Evolutionary conservation across 2,888 invertebrate species (phyloP).

Genomic region (Synergus gifuensis): DNA sequence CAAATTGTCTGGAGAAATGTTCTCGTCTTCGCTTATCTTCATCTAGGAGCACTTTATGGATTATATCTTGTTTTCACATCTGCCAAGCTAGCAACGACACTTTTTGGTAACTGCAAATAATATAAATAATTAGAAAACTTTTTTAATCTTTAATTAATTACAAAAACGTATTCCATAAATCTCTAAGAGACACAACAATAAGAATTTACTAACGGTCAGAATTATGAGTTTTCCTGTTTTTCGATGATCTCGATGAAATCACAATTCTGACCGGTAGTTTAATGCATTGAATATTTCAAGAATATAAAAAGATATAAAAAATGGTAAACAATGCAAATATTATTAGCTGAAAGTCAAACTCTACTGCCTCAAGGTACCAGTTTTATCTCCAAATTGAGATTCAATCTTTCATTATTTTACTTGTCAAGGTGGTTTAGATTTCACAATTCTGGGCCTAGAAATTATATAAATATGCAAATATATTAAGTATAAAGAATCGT

Average conservation of each 20-base stretch:
- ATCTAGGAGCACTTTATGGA: conserved; percentile 87
- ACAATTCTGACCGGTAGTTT: too few species aligned
- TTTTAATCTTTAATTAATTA: too few species aligned
- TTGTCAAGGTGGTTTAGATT: not conserved
- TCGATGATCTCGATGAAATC: too few species aligned
- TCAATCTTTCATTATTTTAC: not conserved
- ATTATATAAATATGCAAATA: not conserved
- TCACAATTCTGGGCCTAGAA: not conserved
- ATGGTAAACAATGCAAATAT: not conserved
- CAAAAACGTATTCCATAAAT: too few species aligned
- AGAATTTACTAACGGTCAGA: too few species aligned
- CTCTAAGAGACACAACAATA: too few species aligned
- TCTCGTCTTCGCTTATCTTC: conserved; percentile 87
- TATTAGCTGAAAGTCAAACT: not conserved
- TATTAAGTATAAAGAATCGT: not conserved
- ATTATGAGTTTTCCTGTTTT: too few species aligned
- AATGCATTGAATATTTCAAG: too few species aligned
- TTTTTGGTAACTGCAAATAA: conserved; percentile 82
- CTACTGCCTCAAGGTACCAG: not conserved
- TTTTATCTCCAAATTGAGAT: not conserved
- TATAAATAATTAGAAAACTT: not conserved
- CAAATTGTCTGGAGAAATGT: conserved; percentile 91
- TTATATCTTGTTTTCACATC: conserved; percentile 85
- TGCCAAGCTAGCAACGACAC: conserved; percentile 85
- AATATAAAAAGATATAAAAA: not conserved